Evolutionary conservation across 1,140 invertebrate species (phyloP), one percentile per base, ranked within the genome.

Genomic region (Agrypnia vestita): DNA sequence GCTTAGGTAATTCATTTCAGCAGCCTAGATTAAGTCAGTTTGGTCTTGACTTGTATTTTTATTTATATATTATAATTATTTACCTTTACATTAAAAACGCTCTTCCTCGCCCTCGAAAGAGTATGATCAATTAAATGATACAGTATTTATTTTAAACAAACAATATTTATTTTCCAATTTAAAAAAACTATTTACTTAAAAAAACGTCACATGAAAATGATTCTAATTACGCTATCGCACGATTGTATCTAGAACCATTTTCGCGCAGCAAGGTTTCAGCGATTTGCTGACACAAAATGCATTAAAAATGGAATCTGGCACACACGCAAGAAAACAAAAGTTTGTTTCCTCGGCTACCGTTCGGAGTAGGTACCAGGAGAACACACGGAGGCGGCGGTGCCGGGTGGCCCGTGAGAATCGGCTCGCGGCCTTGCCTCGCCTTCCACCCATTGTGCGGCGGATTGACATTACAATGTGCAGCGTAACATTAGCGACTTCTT

Each of bases 401-500:
- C 71, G 53, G 53, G 79, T 81, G 43, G 35, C 43, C 72, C 80
- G 80, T 82, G 80, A 73, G 80, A 82, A 82, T 51, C 76, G 61
- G 72, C 59, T 21, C 80, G 62, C 72, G 80, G 76, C 80, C 80
- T 82, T 82, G 80, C 71, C 80, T 64, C 59, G 80, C 69, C 80
- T 82, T 71, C 55, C 74, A 74, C 59, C 74, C 59, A 76, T 76
- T 76, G 55, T 62, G 61, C 55, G 59, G n/a, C 25, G 64, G 80
- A 81, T 81, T 81, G 80, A 78, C 80, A 78, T 78, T 78, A 78
- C 80, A 78, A 81, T 81, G 80, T 81, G 80, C 80, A 81, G 80
- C 80, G 76, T 78, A 74, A 81, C 76, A 75, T 75, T 78, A 74
- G 76, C 61, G 51, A 76, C 56, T 76, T 47, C 49, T 80, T 80